Base-by-base conservation (phyloP, 2,113 vertebrate genomes). In the Uropsilus gracilis region DNA sequence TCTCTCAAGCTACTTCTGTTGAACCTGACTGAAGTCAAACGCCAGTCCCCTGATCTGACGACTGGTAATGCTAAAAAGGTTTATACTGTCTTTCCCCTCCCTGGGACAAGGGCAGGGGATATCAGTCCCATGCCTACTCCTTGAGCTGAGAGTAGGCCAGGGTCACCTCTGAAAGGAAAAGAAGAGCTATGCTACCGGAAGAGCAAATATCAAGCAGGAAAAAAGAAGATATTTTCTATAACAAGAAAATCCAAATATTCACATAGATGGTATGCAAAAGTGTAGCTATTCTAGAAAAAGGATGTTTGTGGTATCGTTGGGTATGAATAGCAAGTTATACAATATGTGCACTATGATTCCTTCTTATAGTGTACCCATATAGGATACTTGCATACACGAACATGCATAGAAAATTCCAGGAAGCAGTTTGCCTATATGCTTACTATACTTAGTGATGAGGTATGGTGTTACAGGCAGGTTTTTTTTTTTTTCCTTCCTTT, bases 231-330 rank as follows among this genome's bases (percentile, higher is more conserved):
- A 50, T 55, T 91, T 57, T 42, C 37, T 80, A 80, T 7, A 73
- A 64, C 81, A 90, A 55, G 46, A 86, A 85, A 94, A 86, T 71
- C 30, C 32, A 86, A 66, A 80, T 86, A 57, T 55, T 46, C 55
- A 91, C 24, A 16, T 81, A 24, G 20, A 48, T 86, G n/a, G 48
- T 91, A 81, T 53, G 1, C 64, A 61, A 44, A 90, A 86, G 61
- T 86, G 22, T 37, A 89, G 28, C 44, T 92, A 57, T 72, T 71
- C 39, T 42, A 68, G 28, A 68, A 48, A 82, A 89, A 86, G 63
- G 24, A 83, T 76, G 44, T 50, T 90, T 69, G 11, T 69, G 16
- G 18, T 71, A 46, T 84, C 86, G n/a, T 82, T 78, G 22, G 37
- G 32, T 78, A 28, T 72, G 48, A 59, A 91, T 59, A 76, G 14